phyloP scores from a whole-genome alignment of 53 echinoderm and acorn worm species.

The Crossaster papposus region DNA sequence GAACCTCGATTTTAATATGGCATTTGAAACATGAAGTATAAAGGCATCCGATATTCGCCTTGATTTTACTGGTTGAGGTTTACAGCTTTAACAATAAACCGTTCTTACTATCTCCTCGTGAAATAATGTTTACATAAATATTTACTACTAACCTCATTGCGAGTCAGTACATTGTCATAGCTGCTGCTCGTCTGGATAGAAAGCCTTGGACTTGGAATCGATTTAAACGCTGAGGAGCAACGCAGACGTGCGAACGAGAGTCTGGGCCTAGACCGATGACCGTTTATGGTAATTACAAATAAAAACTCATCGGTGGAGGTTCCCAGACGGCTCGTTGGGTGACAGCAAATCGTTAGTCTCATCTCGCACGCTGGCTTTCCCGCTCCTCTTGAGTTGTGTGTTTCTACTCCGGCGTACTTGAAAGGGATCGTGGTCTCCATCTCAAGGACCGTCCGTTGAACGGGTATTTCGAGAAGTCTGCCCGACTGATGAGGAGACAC shows the following conservation, averaged over 20 bases:
- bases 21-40: no score
- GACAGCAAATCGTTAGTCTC: conserved; percentile 8
- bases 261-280: neutral
- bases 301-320: conserved; percentile 13
- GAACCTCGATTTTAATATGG: no score
- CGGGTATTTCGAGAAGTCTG: no score
- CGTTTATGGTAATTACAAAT: conserved; percentile 26
- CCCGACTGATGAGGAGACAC: no score
- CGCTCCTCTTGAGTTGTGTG: neutral
- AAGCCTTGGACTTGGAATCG: neutral
- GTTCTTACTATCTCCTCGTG: neutral
- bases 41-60: no score
- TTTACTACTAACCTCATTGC: neutral
- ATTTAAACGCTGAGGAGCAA: no score
- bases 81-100: no score
- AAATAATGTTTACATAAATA: neutral
- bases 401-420: neutral
- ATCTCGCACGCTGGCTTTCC: neutral
- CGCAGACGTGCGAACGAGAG: neutral
- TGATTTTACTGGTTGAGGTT: no score
- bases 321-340: neutral
- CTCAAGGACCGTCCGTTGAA: no score
- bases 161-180: neutral
- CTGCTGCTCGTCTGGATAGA: neutral
- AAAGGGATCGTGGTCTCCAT: neutral